These are phyloP conservation scores for Drosophila pandora DNA, from an alignment of 1,140 invertebrate species.

Conservation along the genomic window DNA sequence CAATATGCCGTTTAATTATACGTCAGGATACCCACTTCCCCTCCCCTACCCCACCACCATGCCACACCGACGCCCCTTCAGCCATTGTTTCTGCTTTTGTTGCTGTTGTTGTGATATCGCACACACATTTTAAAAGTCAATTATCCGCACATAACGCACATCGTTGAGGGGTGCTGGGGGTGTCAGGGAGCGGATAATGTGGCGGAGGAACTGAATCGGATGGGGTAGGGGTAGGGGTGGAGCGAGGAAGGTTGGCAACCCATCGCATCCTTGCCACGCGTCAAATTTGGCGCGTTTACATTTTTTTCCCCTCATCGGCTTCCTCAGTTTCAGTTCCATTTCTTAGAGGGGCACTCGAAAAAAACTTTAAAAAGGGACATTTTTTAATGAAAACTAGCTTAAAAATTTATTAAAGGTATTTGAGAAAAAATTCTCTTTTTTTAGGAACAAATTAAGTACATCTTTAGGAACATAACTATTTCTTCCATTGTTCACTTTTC, in stretches of 20 bases:
- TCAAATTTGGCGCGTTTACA: slow-evolving; percentile 70
- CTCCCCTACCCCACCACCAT: no score
- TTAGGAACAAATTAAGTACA: not conserved
- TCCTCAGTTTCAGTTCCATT: slow-evolving; percentile 26
- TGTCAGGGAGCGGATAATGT: slow-evolving; percentile 3
- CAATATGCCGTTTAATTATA: slow-evolving; percentile 82
- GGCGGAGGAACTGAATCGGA: not conserved
- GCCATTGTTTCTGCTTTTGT: slow-evolving; percentile 16
- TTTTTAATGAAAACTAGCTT: no score
- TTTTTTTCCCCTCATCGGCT: slow-evolving; percentile 34
- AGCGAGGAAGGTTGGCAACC: not conserved
- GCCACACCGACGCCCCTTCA: not conserved
- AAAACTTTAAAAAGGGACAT: slow-evolving; percentile 9
- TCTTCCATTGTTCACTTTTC: not conserved
- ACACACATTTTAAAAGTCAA: slow-evolving; percentile 82
- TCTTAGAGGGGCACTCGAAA: not conserved
- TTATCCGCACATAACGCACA: slow-evolving; percentile 81
- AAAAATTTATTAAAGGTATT: no score
- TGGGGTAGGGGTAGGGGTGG: not conserved
- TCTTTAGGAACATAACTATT: no score
- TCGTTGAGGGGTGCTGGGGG: slow-evolving; percentile 64
- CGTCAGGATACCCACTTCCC: slow-evolving; percentile 59
- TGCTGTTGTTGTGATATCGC: slow-evolving; percentile 70
- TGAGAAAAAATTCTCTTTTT: not conserved
- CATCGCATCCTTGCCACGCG: slow-evolving; percentile 63